Percentiles rank a stretch among this genome's conserved stretches.
Conservation (phyloP, 2,113 vertebrate genomes). For the Aldabrachelys gigantea region DNA sequence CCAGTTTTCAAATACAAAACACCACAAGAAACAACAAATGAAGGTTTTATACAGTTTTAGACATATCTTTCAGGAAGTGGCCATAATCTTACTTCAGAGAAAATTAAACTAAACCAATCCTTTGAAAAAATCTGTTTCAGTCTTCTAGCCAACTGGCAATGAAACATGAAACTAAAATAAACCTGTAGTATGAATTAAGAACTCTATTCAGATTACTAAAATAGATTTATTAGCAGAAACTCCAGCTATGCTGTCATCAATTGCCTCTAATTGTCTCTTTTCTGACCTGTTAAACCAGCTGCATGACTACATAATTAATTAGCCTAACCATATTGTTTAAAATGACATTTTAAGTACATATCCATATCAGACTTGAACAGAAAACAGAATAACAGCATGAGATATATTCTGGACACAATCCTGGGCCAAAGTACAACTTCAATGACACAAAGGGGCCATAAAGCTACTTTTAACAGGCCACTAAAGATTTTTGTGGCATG, state of each 20-base stretch:
- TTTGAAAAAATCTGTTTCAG: not conserved
- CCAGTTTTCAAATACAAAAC: not conserved
- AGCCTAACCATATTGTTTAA: not conserved
- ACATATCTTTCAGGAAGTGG: not conserved
- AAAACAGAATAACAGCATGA: not conserved
- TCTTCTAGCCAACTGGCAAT: not conserved
- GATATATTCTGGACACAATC: not conserved
- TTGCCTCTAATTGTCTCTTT: not conserved
- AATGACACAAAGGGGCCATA: not conserved
- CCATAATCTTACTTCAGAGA: not conserved
- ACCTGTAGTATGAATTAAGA: not conserved
- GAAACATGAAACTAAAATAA: not conserved
- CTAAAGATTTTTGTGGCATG: not conserved
- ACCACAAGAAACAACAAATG: not conserved
- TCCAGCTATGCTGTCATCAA: not conserved
- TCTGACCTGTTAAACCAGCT: fast-evolving
- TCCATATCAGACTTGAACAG: not conserved
- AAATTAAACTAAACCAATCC: not conserved
- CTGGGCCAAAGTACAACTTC: not conserved
- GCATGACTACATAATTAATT: not conserved
- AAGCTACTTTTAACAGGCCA: not conserved
- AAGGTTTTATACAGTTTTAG: not conserved
- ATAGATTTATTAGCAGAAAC: not conserved
- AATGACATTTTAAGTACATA: not conserved
- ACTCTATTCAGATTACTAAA: not conserved